Evolutionary conservation across 1,140 invertebrate genomes (phyloP).

Genomic region (Drosophila ananassae): DNA sequence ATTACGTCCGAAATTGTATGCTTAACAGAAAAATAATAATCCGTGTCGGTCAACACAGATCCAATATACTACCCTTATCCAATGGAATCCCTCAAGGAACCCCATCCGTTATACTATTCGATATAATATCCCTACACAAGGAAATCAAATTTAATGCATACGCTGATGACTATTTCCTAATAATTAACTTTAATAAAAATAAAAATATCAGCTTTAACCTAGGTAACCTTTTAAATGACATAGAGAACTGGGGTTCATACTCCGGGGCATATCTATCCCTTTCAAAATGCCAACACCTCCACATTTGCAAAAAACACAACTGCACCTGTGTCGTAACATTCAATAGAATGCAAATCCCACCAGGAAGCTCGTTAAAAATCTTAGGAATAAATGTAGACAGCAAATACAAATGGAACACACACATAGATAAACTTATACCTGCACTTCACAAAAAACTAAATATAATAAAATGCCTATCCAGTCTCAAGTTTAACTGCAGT

Average conservation of each 20-base stretch:
- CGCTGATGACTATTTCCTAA: conserved; percentile 8
- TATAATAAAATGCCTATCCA: conserved; percentile 2
- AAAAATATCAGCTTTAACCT: not conserved
- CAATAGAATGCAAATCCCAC: not conserved
- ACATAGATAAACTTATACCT: not conserved
- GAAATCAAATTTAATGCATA: conserved; percentile 21
- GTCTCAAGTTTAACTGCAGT: not conserved
- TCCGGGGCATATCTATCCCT: conserved; percentile 2
- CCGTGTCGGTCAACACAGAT: no score
- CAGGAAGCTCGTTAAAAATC: not conserved
- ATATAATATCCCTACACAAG: no score
- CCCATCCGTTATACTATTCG: no score
- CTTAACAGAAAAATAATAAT: no score
- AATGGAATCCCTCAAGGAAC: no score
- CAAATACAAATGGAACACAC: conserved; percentile 6
- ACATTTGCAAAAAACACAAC: not conserved
- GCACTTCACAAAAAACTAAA: not conserved
- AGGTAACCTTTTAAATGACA: not conserved
- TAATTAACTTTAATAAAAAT: conserved; percentile 2
- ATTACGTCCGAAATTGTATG: no score
- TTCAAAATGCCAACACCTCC: conserved; percentile 8
- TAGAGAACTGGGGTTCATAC: conserved; percentile 9
- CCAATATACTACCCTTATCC: no score
- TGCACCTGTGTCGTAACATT: not conserved
- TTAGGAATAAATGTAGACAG: not conserved